These are phyloP conservation scores for Solea solea DNA, from an alignment of 2,113 vertebrate genomes.

Conservation along the genomic window DNA sequence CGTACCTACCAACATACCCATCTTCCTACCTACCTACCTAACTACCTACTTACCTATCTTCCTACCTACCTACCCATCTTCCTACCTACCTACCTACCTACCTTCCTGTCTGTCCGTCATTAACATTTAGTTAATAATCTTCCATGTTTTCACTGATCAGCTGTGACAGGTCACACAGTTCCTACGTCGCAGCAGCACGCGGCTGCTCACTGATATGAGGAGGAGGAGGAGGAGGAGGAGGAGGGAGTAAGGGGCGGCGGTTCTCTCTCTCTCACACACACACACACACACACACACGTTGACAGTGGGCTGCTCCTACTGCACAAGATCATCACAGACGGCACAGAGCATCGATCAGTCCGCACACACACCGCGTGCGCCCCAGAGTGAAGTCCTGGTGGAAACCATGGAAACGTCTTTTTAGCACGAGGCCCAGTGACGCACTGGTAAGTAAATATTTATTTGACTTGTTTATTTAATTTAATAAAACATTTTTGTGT, in stretches of 20 bases:
- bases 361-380: not conserved
- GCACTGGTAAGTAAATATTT: not conserved
- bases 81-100: no score
- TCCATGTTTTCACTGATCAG: not conserved
- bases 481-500: no score
- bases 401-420: constrained; percentile 48
- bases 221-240: not conserved
- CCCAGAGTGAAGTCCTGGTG: no score
- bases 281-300: constrained; percentile 10
- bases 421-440: not conserved
- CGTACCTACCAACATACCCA: no score
- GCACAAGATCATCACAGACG: constrained; percentile 18
- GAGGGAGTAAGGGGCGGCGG: not conserved
- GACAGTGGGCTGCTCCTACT: not conserved
- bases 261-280: not conserved
- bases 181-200: constrained; percentile 27
- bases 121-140: not conserved
- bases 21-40: no score
- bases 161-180: constrained; percentile 37
- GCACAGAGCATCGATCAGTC: constrained; percentile 1
- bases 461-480: no score
- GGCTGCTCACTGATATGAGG: not conserved
- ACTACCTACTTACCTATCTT: no score
- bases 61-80: no score
- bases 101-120: no score